A percentile compares a stretch with the other conserved stretches of the same genome.
These are phyloP conservation scores for Anoplophora glabripennis DNA, from an alignment of 1,140 invertebrate species.

Conservation along the genomic window DNA sequence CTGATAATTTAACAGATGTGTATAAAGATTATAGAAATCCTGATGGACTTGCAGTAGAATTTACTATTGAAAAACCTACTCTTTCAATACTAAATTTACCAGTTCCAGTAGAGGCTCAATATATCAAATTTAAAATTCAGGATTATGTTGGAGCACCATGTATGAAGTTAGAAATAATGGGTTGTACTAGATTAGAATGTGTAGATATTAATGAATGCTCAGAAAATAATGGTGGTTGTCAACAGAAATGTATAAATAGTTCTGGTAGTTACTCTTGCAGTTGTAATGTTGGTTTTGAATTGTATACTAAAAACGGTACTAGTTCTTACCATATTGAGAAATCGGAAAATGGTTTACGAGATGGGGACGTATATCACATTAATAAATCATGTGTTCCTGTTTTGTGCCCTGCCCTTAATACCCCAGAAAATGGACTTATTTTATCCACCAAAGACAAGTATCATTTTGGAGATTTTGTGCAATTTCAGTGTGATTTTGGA, in stretches of 20 bases:
- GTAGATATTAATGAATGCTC: slow-evolving; percentile 90
- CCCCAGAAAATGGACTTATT: slow-evolving; percentile 86
- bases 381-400: slow-evolving; percentile 95
- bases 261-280: slow-evolving; percentile 83
- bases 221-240: slow-evolving; percentile 86
- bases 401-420: slow-evolving; percentile 78
- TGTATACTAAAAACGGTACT: slow-evolving; percentile 88
- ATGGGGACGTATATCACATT: slow-evolving; percentile 84
- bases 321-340: slow-evolving; percentile 81
- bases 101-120: slow-evolving; percentile 87
- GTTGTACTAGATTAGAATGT: slow-evolving; percentile 87
- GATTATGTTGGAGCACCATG: slow-evolving; percentile 88
- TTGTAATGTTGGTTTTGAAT: slow-evolving; percentile 89
- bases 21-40: slow-evolving; percentile 90
- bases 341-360: slow-evolving; percentile 80
- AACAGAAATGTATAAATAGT: slow-evolving; percentile 89
- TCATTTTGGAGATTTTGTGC: slow-evolving; percentile 87
- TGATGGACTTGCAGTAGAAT: slow-evolving; percentile 89
- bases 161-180: slow-evolving; percentile 89
- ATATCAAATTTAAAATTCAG: slow-evolving; percentile 83
- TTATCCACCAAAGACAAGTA: slow-evolving; percentile 77
- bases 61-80: slow-evolving; percentile 81
- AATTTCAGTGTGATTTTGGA: slow-evolving; percentile 94
- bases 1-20: slow-evolving; percentile 82
- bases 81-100: slow-evolving; percentile 87